A percentile compares a stretch with the other conserved stretches of the same genome.
Conservation (phyloP, 2,888 invertebrate species). For the Epistrophella euchroma region DNA sequence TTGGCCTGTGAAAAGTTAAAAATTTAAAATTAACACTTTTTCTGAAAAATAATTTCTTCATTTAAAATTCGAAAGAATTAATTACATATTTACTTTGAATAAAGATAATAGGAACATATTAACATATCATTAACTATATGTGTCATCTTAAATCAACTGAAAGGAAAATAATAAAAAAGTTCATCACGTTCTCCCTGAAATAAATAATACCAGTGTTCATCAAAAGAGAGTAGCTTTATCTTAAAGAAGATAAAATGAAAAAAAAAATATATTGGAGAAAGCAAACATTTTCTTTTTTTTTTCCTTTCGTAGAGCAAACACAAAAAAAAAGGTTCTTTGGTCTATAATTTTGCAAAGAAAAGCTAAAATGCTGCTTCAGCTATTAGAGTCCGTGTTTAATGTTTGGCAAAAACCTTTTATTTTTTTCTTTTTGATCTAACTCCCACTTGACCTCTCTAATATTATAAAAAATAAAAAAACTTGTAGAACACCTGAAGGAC, state of each 20-base stretch:
- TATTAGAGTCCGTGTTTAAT: constrained; percentile 57
- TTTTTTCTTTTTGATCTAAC: background rate
- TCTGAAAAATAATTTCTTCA: too few species aligned
- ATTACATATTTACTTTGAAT: too few species aligned
- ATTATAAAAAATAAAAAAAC: background rate
- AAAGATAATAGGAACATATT: too few species aligned
- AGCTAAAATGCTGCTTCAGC: constrained; percentile 73
- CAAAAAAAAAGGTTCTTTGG: constrained; percentile 28
- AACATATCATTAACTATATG: too few species aligned
- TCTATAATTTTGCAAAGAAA: constrained; percentile 53
- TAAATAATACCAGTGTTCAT: background rate
- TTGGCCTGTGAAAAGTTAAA: too few species aligned
- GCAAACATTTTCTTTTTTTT: constrained; percentile 22
- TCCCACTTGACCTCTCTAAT: constrained; percentile 22
- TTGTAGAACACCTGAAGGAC: constrained; percentile 57
- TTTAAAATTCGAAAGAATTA: too few species aligned
- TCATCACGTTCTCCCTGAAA: background rate
- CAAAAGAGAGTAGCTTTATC: background rate
- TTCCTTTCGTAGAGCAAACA: background rate
- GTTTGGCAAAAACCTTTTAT: constrained; percentile 38
- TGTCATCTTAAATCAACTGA: background rate
- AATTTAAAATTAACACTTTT: too few species aligned
- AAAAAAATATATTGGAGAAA: background rate
- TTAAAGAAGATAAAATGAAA: background rate
- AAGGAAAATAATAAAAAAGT: background rate